Evolutionary conservation across 2,888 invertebrate species (phyloP).

Genomic region (Heliconius ismenius): DNA sequence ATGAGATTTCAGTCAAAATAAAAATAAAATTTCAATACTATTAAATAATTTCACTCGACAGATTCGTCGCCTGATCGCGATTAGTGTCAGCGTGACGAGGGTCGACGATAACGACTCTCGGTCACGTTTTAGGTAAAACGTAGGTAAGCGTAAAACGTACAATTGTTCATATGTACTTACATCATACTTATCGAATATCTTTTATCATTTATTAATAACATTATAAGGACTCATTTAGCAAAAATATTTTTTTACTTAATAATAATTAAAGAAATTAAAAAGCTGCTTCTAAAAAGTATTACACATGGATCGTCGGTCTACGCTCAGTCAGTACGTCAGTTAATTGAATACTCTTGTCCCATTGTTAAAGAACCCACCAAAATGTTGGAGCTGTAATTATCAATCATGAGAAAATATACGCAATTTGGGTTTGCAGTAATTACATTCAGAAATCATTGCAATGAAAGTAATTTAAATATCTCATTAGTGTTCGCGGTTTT

Average conservation of each 20-base stretch:
- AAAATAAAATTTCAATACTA: background rate
- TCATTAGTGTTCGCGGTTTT: background rate
- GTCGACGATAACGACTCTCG: slow-evolving; percentile 13
- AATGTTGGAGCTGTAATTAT: background rate
- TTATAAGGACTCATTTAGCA: background rate
- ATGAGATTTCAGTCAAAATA: background rate
- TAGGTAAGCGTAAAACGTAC: background rate
- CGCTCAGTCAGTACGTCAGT: slow-evolving; percentile 4
- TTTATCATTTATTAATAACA: background rate
- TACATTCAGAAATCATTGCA: slow-evolving; percentile 8
- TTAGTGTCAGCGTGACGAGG: slow-evolving; percentile 13
- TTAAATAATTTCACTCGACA: slow-evolving; percentile 12
- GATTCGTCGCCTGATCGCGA: slow-evolving; percentile 14
- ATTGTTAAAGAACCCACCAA: slow-evolving; percentile 9
- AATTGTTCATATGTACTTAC: background rate
- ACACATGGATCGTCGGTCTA: background rate
- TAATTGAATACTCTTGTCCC: slow-evolving; percentile 24
- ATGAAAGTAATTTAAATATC: slow-evolving; percentile 21
- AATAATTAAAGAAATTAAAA: background rate
- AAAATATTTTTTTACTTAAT: no score
- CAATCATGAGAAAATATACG: slow-evolving; percentile 8
- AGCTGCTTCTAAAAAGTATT: background rate
- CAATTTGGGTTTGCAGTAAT: slow-evolving; percentile 10
- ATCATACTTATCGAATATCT: background rate
- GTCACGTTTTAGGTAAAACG: background rate